Evolutionary conservation across 2,113 vertebrate genomes (phyloP).

Genomic region (Ancistrus triradiatus): DNA sequence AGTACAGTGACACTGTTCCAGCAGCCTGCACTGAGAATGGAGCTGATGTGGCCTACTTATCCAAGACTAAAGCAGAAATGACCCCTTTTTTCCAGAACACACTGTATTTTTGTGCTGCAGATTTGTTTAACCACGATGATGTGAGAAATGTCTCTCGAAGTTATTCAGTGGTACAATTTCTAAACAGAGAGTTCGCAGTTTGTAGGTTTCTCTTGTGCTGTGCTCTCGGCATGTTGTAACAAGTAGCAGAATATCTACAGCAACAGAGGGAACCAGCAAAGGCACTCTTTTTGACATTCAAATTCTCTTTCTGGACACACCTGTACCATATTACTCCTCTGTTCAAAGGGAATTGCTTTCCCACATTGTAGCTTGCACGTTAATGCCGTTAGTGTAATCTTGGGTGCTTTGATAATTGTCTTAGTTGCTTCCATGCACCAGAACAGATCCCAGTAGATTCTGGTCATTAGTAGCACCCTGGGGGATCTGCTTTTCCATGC

Average conservation of each 20-base stretch:
- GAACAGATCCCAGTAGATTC: constrained; percentile 5
- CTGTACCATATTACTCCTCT: neutral
- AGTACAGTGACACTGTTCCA: neutral
- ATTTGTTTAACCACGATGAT: neutral
- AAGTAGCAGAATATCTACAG: neutral
- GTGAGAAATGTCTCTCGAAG: neutral
- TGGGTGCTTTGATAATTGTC: neutral
- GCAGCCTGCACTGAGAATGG: constrained; percentile 15
- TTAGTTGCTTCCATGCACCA: neutral
- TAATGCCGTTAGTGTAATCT: neutral
- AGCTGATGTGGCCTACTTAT: constrained; percentile 41
- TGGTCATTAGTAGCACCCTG: constrained; percentile 46
- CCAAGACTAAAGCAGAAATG: constrained; percentile 30
- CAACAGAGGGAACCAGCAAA: neutral
- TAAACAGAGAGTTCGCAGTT: neutral
- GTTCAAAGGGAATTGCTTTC: neutral
- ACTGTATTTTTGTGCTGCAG: constrained; percentile 21
- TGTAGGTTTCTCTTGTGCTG: neutral
- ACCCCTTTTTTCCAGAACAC: constrained; percentile 40
- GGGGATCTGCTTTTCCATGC: constrained; percentile 29
- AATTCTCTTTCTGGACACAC: neutral
- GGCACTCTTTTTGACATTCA: constrained; percentile 15
- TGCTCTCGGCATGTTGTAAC: neutral
- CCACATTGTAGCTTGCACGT: neutral
- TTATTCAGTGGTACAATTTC: neutral